A percentile compares a stretch with the other conserved stretches of the same genome.
These are phyloP conservation scores for Mormoops blainvillei DNA, from an alignment of 2,113 vertebrate genomes.

Conservation along the genomic window DNA sequence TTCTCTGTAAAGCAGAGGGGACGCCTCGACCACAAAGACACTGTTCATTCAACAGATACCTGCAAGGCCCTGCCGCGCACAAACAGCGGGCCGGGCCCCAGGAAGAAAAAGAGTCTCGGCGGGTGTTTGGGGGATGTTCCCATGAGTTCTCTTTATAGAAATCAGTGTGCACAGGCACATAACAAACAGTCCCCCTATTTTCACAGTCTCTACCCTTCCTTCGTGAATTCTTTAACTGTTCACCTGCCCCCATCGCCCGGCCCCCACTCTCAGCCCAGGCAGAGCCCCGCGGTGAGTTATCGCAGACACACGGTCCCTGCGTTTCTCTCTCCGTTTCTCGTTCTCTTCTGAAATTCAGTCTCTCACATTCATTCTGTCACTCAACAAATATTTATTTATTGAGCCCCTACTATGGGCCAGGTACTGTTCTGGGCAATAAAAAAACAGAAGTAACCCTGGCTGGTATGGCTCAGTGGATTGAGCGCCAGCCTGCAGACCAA, in stretches of 20 bases:
- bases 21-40: not conserved
- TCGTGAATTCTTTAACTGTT: not conserved
- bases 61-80: not conserved
- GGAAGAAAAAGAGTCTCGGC: not conserved
- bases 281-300: not conserved
- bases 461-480: too few relatives aligned
- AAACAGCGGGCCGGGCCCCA: not conserved
- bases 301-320: not conserved
- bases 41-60: not conserved
- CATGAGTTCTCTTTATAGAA: not conserved
- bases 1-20: not conserved
- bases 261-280: not conserved
- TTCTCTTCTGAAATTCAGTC: not conserved
- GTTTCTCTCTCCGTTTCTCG: not conserved
- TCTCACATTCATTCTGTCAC: not conserved
- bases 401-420: not conserved
- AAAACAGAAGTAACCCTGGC: not conserved
- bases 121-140: not conserved
- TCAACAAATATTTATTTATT: not conserved
- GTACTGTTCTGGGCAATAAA: not conserved
- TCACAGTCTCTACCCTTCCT: not conserved
- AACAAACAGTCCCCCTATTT: not conserved
- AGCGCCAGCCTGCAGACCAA: too few relatives aligned
- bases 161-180: not conserved
- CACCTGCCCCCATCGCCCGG: not conserved